Evolutionary conservation across 2,888 invertebrate genomes (phyloP).

Genomic region (Cryptocephalus primarius): DNA sequence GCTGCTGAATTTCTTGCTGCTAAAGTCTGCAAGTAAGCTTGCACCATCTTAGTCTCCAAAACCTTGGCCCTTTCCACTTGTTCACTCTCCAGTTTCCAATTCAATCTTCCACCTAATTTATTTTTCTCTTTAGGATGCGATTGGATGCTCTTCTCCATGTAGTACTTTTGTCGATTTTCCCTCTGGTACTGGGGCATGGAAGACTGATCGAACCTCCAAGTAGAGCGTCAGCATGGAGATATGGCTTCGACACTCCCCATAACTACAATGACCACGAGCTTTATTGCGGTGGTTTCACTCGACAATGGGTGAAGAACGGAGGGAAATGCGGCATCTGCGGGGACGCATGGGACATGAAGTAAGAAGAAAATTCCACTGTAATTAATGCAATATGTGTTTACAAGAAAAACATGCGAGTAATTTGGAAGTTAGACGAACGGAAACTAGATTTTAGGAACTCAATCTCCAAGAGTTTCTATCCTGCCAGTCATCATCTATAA

Average conservation of each 20-base stretch:
- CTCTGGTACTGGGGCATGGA: conserved; percentile 45
- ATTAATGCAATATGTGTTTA: background rate
- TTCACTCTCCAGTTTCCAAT: too few relatives aligned
- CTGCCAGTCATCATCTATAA: too few relatives aligned
- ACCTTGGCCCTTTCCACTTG: too few relatives aligned
- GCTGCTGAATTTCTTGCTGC: too few relatives aligned
- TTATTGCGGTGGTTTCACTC: conserved; percentile 77
- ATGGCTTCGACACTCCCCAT: conserved; percentile 76
- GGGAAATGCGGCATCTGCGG: conserved; percentile 84
- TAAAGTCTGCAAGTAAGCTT: too few relatives aligned
- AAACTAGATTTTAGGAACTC: too few relatives aligned
- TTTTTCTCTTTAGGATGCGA: conserved; percentile 8
- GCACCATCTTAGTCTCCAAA: too few relatives aligned
- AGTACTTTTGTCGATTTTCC: conserved; percentile 13
- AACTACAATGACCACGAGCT: conserved; percentile 85
- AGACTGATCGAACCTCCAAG: conserved; percentile 78
- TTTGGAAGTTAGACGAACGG: background rate
- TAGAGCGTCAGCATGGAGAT: conserved; percentile 79
- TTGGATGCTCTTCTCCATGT: conserved; percentile 4
- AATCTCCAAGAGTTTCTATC: too few relatives aligned
- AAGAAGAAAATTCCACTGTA: conserved; percentile 10
- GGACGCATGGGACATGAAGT: conserved; percentile 65
- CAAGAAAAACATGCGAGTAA: background rate
- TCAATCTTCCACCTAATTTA: background rate
- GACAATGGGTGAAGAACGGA: conserved; percentile 69